Conservation (phyloP, 1,140 invertebrate genomes). For the Drosophila pruinosa region DNA sequence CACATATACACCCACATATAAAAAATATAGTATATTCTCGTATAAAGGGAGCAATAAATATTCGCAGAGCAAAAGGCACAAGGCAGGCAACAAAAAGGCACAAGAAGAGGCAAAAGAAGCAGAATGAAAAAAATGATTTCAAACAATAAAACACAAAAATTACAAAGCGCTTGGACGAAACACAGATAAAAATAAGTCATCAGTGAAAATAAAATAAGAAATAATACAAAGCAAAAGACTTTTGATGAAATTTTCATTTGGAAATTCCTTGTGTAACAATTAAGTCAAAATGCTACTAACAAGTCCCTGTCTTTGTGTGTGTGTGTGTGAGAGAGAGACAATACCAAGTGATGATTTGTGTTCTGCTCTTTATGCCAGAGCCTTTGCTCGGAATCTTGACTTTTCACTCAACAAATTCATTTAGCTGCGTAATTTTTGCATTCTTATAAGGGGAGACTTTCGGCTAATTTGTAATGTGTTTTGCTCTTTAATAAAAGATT, state of each 20-base stretch:
- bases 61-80: constrained; percentile 33
- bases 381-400: constrained; percentile 7
- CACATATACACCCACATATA: not conserved
- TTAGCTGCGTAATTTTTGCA: constrained; percentile 52
- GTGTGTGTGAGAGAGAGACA: not conserved
- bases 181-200: not conserved
- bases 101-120: constrained; percentile 1
- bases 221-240: constrained; percentile 62
- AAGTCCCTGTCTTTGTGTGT: not conserved
- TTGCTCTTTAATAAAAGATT: constrained; percentile 8
- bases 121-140: constrained; percentile 51
- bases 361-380: constrained; percentile 13
- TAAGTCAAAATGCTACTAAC: constrained; percentile 51
- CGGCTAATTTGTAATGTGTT: constrained; percentile 26
- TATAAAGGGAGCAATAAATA: constrained; percentile 39
- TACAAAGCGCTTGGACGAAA: constrained; percentile 29
- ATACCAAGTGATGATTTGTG: constrained; percentile 15
- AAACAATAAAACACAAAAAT: constrained; percentile 48
- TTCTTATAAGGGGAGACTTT: constrained; percentile 25
- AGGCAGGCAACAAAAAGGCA: constrained; percentile 28
- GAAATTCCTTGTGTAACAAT: constrained; percentile 72
- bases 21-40: not conserved
- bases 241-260: constrained; percentile 70
- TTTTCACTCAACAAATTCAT: constrained; percentile 52
- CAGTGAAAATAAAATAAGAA: constrained; percentile 31